Conservation (phyloP, 1,140 invertebrate species). For the Lamellibrachia luymesi region DNA sequence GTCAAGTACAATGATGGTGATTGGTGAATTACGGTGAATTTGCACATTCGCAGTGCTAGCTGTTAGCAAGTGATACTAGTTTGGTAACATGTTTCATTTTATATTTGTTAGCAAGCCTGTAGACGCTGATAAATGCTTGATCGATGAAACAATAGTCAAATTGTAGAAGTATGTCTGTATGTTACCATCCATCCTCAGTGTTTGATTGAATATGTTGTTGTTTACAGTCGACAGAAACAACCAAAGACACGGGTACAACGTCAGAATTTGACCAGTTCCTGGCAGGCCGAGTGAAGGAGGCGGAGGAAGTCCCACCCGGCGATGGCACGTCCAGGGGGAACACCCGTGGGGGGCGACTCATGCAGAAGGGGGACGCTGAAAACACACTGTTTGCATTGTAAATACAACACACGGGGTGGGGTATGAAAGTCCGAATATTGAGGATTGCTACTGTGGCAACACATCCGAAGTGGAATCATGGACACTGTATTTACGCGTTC, state of each 20-base stretch:
- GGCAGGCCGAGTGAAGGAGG: conserved; percentile 81
- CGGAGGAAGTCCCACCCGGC: conserved; percentile 55
- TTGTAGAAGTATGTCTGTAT: neutral
- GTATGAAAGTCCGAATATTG: neutral
- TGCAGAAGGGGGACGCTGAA: conserved; percentile 54
- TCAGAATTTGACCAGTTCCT: conserved; percentile 88
- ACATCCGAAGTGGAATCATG: neutral
- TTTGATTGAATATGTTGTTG: neutral
- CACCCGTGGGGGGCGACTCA: conserved; percentile 35
- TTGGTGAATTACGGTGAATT: too few species aligned
- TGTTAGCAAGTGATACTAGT: too few species aligned
- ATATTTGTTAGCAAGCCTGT: too few species aligned
- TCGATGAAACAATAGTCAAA: neutral
- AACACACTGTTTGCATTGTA: conserved; percentile 56
- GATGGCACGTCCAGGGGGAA: conserved; percentile 33
- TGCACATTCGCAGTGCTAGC: too few species aligned
- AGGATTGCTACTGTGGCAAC: neutral
- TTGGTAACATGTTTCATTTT: too few species aligned
- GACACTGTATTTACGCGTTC: neutral
- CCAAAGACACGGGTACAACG: neutral
- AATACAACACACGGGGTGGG: neutral
- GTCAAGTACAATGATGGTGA: too few species aligned
- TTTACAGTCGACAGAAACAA: neutral
- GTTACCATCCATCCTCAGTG: too few species aligned
- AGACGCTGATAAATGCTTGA: too few species aligned